These are phyloP conservation scores for Loriculus beryllinus DNA, from an alignment of 2,797 vertebrate species.

Conservation along the genomic window DNA sequence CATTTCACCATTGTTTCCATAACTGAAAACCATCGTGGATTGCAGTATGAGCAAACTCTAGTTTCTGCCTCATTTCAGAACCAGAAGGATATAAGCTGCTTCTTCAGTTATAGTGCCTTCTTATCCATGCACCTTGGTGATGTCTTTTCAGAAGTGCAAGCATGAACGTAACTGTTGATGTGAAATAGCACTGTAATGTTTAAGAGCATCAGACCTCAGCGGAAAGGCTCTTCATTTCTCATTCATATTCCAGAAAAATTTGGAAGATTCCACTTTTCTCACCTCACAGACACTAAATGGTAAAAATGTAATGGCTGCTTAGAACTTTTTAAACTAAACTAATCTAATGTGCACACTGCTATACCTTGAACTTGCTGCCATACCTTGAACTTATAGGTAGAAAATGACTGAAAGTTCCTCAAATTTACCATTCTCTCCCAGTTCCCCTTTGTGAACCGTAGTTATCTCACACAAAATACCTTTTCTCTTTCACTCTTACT, in stretches of 20 bases:
- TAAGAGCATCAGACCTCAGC: neutral
- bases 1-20: neutral
- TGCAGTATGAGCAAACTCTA: rapidly evolving
- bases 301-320: neutral
- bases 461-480: neutral
- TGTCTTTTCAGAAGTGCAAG: neutral
- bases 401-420: neutral
- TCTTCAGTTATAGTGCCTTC: neutral
- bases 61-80: neutral
- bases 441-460: neutral
- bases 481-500: neutral
- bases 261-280: neutral
- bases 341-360: neutral
- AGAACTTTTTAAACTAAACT: neutral
- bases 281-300: neutral
- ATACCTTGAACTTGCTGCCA: neutral
- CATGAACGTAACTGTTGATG: rapidly evolving
- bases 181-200: neutral
- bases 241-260: neutral
- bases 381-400: neutral
- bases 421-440: neutral
- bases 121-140: neutral
- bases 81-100: neutral
- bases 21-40: neutral
- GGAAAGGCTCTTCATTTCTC: neutral